Base-by-base conservation (phyloP, 2,797 vertebrate genomes). In the Poecilia picta region DNA sequence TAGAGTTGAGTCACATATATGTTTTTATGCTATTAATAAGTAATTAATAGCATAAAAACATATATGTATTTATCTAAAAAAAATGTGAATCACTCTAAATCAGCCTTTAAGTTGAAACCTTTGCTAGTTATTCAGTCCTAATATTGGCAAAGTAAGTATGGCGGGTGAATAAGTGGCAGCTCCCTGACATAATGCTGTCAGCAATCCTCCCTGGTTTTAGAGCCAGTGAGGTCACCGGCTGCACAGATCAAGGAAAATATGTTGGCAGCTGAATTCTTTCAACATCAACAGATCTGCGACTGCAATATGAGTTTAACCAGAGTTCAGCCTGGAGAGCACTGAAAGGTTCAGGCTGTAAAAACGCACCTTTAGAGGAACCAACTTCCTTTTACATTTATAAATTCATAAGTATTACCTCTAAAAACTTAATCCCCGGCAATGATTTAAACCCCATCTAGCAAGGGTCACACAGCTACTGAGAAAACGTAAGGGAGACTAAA, bases 261-360 rank as follows among this genome's bases (percentile, higher is more conserved):
- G 45, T 53, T 64, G 59, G 36, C 11, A 43, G 75, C 51, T 78
- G 74, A 66, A 64, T 72, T 68, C 45, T 53, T 49, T 73, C 46
- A 75, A 43, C 18, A 36, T 77, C 75, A 77, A 51, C 41, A 76
- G 43, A 87, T 72, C 53, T 55, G 79, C 41, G 62, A 72, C 78
- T 80, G 62, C 75, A 79, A 36, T 71, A 71, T 28, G 62, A 87
- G 73, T 83, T 83, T 53, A 81, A 74, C 72, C 66, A 78, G 15
- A 68, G 49, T 59, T 85, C 16, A 77, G 47, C 72, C 53, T 68
- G 41, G 68, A 81, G 49, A 79, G 62, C 73, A 85, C 47, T 78
- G 80, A 59, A 45, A 41, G 74, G 81, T 70, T 85, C 74, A 57
- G 80, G 25, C 68, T 79, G 76, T 46, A 75, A 86, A 72, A 83